Evolutionary conservation across 1,140 invertebrate species (phyloP), one percentile per base, ranked within the genome.

Genomic region (Conopomorpha cramerella): DNA sequence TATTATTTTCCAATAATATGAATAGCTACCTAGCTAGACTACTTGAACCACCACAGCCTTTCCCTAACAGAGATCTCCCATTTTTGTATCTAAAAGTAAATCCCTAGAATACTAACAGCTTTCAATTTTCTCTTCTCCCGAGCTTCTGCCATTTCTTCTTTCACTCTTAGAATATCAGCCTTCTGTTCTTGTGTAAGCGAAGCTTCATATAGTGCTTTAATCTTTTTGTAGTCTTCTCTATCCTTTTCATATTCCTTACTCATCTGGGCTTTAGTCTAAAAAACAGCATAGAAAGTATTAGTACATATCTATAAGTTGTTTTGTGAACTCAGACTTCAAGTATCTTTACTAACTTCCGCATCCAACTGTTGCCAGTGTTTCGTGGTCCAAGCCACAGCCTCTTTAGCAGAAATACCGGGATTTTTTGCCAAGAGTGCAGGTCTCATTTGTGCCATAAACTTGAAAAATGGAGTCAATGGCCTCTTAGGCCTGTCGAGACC

Each of bases 401-500:
- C 68, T 16, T 46, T 51, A 2, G 49, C 46, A 23, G 41, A 54
- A 2, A 67, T 54, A 3, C 61, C 43, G 15, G 81, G 80, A 39
- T 80, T 65, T 36, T 81, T 72, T 17, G 66, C 45, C 1, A 60
- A 30, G 11, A 82, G 36, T 2, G 65, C 71, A 10, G 62, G 53
- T 34, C 66, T 64, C 41, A 72, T 45, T 36, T 63, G 58, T 14
- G 47, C 35, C 45, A 72, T 54, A 40, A 78, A 83, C 45, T 62
- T 66, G 25, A 82, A 54, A 41, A 77, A 83, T n/a, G 67, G 48
- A 2, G 61, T 59, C 38, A 66, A 23, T 8, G 81, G 81, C 18
- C 53, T 61, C 19, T 82, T 82, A 16, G 81, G 81, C 39, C 72
- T 80, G 18, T 78, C 71, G 38, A 82, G 50, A 2, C 76, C 64